Conservation (phyloP, 2,888 invertebrate species). For the Ecdyonurus torrentis region DNA sequence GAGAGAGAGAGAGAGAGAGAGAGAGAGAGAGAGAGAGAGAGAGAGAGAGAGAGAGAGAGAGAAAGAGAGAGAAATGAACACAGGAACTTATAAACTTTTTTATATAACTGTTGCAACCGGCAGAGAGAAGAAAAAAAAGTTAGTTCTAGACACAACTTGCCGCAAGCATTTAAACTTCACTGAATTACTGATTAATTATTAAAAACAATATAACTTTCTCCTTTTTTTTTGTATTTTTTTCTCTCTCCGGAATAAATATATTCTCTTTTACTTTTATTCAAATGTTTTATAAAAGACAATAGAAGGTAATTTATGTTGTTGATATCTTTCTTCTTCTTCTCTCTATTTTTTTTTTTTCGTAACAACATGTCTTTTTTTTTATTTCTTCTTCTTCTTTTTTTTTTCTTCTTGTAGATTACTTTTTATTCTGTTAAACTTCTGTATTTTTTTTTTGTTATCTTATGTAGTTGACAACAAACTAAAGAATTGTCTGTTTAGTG, state of each 20-base stretch:
- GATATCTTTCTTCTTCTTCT: not conserved
- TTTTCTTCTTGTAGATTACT: not conserved
- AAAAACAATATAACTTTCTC: not conserved
- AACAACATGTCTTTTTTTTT: not conserved
- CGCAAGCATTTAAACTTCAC: not conserved
- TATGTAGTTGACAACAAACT: not conserved
- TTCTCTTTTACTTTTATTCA: not conserved
- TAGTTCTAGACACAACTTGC: not conserved
- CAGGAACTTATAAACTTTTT: not conserved
- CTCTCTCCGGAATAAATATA: not conserved
- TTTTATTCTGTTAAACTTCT: no score
- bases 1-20: no score
- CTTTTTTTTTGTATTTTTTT: not conserved
- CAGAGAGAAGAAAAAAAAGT: not conserved
- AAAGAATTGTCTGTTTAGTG: not conserved
- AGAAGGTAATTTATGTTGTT: not conserved
- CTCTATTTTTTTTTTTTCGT: not conserved
- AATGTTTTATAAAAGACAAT: not conserved
- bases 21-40: no score
- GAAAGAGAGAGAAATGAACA: not conserved
- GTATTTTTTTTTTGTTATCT: not conserved
- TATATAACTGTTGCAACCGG: not conserved
- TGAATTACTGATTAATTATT: not conserved
- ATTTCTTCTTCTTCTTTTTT: not conserved
- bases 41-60: no score